phyloP scores from a whole-genome alignment of 2,888 invertebrate species.

The Thereva unica region DNA sequence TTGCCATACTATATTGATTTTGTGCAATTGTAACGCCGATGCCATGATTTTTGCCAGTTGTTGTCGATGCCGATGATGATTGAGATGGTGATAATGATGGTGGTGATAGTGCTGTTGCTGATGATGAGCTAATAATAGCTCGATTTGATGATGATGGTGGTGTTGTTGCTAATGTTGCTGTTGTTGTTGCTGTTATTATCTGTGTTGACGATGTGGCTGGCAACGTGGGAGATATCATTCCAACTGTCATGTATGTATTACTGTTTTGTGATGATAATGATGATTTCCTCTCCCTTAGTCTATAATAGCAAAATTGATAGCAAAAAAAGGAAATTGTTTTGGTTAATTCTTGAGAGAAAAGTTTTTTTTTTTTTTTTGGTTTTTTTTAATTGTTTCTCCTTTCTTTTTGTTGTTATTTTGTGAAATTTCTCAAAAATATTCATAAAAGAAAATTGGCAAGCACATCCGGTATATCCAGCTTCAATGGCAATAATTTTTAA shows the following conservation, averaged over 20 bases:
- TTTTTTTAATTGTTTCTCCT: not conserved
- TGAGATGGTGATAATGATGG: constrained; percentile 31
- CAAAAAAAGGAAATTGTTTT: not conserved
- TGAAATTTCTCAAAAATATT: too few relatives aligned
- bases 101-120: constrained; percentile 17
- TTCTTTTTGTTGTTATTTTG: too few relatives aligned
- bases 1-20: constrained; percentile 25
- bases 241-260: constrained; percentile 22
- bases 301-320: constrained; percentile 38
- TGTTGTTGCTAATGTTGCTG: constrained; percentile 9
- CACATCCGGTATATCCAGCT: too few relatives aligned
- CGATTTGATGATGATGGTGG: constrained; percentile 16
- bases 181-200: constrained; percentile 7
- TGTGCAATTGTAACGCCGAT: constrained; percentile 1
- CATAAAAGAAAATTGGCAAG: too few relatives aligned
- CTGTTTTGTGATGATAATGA: constrained; percentile 42
- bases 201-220: not conserved
- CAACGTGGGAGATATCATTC: constrained; percentile 12
- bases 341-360: not conserved
- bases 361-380: not conserved
- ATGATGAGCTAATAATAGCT: constrained; percentile 8
- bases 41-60: constrained; percentile 22
- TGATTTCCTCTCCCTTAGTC: constrained; percentile 44
- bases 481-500: too few relatives aligned
- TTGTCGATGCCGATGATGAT: constrained; percentile 31